Evolutionary conservation across 2,888 invertebrate species (phyloP).

Genomic region (Drosophila heteroneura): DNA sequence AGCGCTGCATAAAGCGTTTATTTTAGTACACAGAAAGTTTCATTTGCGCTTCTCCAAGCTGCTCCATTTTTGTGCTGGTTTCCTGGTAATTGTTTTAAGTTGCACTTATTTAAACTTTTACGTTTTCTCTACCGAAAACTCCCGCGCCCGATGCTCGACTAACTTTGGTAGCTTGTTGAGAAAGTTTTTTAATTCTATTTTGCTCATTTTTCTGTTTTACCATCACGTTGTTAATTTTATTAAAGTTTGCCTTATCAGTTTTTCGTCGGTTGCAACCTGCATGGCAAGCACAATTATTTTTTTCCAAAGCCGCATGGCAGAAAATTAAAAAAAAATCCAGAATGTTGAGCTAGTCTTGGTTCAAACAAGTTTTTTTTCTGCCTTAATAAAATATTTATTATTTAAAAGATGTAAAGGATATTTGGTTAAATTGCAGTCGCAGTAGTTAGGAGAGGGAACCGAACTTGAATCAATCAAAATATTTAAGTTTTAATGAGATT

Average conservation of each 20-base stretch:
- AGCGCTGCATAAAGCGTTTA: conserved; percentile 47
- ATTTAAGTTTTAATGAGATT: neutral
- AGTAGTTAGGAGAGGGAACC: neutral
- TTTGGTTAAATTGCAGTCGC: neutral
- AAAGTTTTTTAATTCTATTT: conserved; percentile 66
- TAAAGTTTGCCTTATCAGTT: conserved; percentile 70
- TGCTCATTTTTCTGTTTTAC: conserved; percentile 35
- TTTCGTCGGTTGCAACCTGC: conserved; percentile 46
- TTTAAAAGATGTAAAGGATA: neutral
- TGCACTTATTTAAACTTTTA: conserved; percentile 73
- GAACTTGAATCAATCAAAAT: neutral
- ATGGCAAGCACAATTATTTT: conserved; percentile 30
- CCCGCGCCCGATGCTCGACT: conserved; percentile 20
- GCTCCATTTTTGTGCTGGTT: conserved; percentile 51
- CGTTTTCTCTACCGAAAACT: conserved; percentile 34
- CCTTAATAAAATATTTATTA: conserved; percentile 7
- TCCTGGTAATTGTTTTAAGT: conserved; percentile 78
- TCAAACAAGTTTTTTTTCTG: neutral
- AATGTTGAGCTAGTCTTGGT: conserved; percentile 1
- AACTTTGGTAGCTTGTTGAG: conserved; percentile 62
- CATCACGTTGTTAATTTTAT: conserved; percentile 71
- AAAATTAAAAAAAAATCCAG: conserved; percentile 11
- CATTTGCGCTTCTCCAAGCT: conserved; percentile 38
- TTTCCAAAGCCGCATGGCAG: conserved; percentile 17
- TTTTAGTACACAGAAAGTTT: conserved; percentile 56